phyloP scores from a whole-genome alignment of 2,888 invertebrate species.

The Tiliacea aurago region DNA sequence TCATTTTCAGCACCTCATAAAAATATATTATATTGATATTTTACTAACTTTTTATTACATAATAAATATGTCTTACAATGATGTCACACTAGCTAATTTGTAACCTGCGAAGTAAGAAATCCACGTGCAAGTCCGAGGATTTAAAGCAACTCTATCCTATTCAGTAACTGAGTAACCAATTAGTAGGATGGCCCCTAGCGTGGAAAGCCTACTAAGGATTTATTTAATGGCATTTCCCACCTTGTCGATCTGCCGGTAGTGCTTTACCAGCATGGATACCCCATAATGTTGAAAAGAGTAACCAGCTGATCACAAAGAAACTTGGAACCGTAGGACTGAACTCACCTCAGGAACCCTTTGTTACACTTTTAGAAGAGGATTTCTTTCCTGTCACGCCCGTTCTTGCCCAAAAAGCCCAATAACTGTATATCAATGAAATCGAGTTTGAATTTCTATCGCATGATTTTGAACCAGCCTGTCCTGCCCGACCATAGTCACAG shows the following conservation, averaged over 20 bases:
- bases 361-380: background rate
- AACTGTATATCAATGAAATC: background rate
- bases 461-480: background rate
- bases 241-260: background rate
- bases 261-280: constrained; percentile 4
- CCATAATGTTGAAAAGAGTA: background rate
- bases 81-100: background rate
- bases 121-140: background rate
- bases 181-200: background rate
- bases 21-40: constrained; percentile 1
- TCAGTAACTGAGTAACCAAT: background rate
- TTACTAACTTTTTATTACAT: background rate
- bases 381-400: background rate
- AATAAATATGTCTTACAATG: background rate
- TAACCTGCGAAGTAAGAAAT: background rate
- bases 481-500: constrained; percentile 7
- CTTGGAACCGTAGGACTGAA: background rate
- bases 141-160: background rate
- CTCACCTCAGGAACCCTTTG: background rate
- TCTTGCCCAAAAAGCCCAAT: background rate
- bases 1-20: constrained; percentile 5
- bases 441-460: background rate
- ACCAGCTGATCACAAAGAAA: background rate
- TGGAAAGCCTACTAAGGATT: background rate
- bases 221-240: background rate